Evolutionary conservation across 2,888 invertebrate species (phyloP).

Genomic region (Ditula angustiorana): DNA sequence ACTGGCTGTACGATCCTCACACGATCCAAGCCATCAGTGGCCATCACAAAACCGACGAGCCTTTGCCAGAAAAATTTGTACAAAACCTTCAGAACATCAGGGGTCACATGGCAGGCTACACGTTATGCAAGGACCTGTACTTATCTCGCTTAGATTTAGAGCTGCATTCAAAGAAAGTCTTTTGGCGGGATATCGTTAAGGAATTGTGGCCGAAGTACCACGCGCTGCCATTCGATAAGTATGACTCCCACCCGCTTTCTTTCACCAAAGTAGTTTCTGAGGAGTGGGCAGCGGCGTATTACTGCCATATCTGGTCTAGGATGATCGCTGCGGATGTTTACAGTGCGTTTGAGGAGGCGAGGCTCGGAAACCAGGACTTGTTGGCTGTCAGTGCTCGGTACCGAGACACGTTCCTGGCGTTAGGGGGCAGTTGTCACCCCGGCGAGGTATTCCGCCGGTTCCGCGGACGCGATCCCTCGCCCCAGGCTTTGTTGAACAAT

Average conservation of each 20-base stretch:
- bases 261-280: constrained; percentile 93
- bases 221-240: constrained; percentile 90
- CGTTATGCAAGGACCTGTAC: constrained; percentile 93
- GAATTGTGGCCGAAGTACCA: constrained; percentile 93
- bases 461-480: constrained; percentile 95
- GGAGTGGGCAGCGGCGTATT: constrained; percentile 94
- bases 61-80: constrained; percentile 88
- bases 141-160: constrained; percentile 93
- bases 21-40: constrained; percentile 87
- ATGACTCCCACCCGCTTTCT: constrained; percentile 94
- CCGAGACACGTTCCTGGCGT: constrained; percentile 92
- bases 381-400: constrained; percentile 89
- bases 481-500: constrained; percentile 90
- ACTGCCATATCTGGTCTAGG: constrained; percentile 93
- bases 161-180: constrained; percentile 90
- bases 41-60: constrained; percentile 91
- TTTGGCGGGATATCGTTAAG: constrained; percentile 93
- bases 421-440: constrained; percentile 93
- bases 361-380: constrained; percentile 79
- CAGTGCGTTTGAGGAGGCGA: constrained; percentile 92
- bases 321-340: constrained; percentile 97
- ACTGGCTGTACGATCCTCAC: constrained; percentile 90
- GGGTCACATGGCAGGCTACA: constrained; percentile 91
- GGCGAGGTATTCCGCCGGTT: constrained; percentile 95
- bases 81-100: constrained; percentile 87